Evolutionary conservation across 2,888 invertebrate genomes (phyloP), one percentile per base, ranked within the genome.

Genomic region (Andrena haemorrhoa): DNA sequence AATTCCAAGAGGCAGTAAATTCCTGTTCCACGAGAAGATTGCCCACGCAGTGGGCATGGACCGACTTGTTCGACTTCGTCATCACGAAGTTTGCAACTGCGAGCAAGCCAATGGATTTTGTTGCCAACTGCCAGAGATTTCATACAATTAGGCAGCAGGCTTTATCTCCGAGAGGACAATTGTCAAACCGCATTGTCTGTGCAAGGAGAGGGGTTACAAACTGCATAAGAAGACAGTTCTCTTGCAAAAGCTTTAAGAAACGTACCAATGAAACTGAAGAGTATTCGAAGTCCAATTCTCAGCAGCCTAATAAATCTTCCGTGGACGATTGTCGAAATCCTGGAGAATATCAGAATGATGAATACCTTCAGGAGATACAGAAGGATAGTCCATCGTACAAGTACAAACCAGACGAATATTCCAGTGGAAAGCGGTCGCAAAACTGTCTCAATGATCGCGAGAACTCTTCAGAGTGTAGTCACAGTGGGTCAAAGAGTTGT

Each of bases 331-430:
- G 41, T 16, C 41, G 5, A 41, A 41, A 51, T 51, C 20, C 20
- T 1, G 10, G 4, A 8, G 12, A 23, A 26, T 23, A 66, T n/a
- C 12, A 29, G 12, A 31, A 63, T 35, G 12, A 20, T 7, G 51
- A 31, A 23, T 64, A 49, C 16, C 20, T 29, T 12, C 66, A 6
- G 1, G 73, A 73, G 16, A 56, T 75, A 41, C 71, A 79, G 23
- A 63, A 33, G 4, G 33, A 5, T 10, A 49, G 16, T 8, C 74
- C 85, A 2, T 29, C 70, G 2, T 65, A 51, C 4, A 7, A 16
- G 3, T 0, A 58, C 6, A 84, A 84, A 53, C 84, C 84, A 12
- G 66, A 49, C 8, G 16, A 6, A 31, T n/a, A 12, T 29, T 58
- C 8, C 4, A 41, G 31, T 10, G 20, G 33, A 12, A 6, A 63